Base-by-base conservation (phyloP, 1,140 invertebrate genomes). In the Diorhabda elongata region DNA sequence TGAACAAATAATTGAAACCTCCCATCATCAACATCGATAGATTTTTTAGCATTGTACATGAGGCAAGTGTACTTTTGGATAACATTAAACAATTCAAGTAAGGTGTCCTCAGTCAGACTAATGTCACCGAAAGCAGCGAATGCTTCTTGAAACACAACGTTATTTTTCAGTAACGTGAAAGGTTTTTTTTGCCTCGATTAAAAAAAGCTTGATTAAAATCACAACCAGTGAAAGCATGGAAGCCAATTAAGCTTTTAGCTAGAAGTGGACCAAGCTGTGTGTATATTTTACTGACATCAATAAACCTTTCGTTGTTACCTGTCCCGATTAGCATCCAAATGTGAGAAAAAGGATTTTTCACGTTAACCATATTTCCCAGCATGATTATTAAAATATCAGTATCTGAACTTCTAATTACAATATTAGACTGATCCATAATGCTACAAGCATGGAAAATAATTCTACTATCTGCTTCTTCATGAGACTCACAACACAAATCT, bases 21-120 rank as follows among this genome's bases (percentile, higher is more conserved):
- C 52, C 72, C 66, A 72, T 74, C 72, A 72, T 74, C 72, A n/a
- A 74, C 69, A 62, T 74, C 67, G 8, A 42, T 69, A 57, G 66
- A 74, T 72, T 67, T 70, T 70, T 74, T 72, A 9, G 64, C 69
- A 62, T 68, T 71, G 42, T 69, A 69, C 26, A 75, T 44, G 42
- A 59, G 67, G 42, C 62, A 71, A 59, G 64, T 69, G 41, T 69
- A 71, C 44, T 59, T 8, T 11, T 71, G 63, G 59, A 68, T 60
- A 64, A 64, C 42, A 56, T 64, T 68, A 64, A 69, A 71, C 11
- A 61, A 0, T 7, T 66, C 47, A 58, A 58, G 64, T 66, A 66
- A 59, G 26, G 7, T 9, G 42, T 58, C 57, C 47, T 66, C 52
- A 5, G 64, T 66, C 61, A 67, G 67, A 62, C 61, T 56, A 5